Evolutionary conservation across 1,140 invertebrate genomes (phyloP).

Genomic region (Halesus radiatus): DNA sequence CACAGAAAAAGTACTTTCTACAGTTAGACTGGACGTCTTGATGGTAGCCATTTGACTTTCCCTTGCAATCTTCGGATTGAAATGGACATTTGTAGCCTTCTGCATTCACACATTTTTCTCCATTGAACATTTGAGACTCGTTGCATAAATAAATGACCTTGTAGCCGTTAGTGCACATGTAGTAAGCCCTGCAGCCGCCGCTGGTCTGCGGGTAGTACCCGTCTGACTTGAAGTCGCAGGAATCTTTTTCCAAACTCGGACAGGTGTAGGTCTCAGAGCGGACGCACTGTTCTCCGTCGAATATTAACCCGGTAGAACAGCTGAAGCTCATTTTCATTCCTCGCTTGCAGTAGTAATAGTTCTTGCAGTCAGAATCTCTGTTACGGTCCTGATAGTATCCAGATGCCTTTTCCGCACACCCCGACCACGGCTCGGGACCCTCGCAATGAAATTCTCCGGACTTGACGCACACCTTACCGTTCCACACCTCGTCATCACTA

Average conservation of each 20-base stretch:
- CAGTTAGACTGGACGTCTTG: conserved; percentile 69
- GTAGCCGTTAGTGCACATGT: conserved; percentile 70
- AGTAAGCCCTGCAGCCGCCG: conserved; percentile 73
- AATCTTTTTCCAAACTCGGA: conserved; percentile 67
- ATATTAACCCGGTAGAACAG: conserved; percentile 66
- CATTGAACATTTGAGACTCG: conserved; percentile 69
- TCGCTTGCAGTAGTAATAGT: conserved; percentile 69
- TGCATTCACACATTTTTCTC: conserved; percentile 68
- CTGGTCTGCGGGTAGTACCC: conserved; percentile 72
- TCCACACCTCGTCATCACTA: conserved; percentile 61
- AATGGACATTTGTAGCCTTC: conserved; percentile 64
- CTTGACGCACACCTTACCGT: conserved; percentile 63
- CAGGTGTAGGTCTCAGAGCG: conserved; percentile 62
- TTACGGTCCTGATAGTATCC: conserved; percentile 69
- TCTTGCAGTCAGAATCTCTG: conserved; percentile 64
- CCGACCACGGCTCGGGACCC: conserved; percentile 62
- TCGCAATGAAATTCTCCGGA: conserved; percentile 62
- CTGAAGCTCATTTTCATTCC: conserved; percentile 63
- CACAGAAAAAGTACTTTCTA: conserved; percentile 72
- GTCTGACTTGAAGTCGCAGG: conserved; percentile 68
- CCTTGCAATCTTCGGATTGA: conserved; percentile 67
- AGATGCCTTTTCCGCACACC: conserved; percentile 66
- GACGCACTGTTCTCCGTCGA: conserved; percentile 69
- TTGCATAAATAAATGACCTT: conserved; percentile 72
- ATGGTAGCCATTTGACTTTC: conserved; percentile 71